A percentile compares a stretch with the other conserved stretches of the same genome.
These are phyloP conservation scores for Philaethria dido DNA, from an alignment of 2,888 invertebrate genomes.

Conservation along the genomic window DNA sequence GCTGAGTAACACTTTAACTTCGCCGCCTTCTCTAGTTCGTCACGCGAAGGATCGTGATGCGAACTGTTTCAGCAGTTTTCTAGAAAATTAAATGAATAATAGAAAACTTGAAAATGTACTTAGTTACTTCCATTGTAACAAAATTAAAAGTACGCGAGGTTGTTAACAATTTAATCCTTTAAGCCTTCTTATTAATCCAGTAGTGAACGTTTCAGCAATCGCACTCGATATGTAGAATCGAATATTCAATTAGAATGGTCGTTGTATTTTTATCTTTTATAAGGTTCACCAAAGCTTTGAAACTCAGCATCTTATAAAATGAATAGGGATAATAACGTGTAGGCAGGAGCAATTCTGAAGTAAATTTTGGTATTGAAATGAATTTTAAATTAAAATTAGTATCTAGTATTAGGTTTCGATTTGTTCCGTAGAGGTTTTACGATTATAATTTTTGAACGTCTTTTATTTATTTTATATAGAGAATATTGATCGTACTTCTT, in stretches of 20 bases:
- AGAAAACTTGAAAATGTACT: conserved; percentile 25
- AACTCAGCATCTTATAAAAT: neutral
- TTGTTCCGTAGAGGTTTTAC: neutral
- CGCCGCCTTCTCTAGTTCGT: conserved; percentile 43
- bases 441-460: too few relatives aligned
- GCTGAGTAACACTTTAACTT: conserved; percentile 50
- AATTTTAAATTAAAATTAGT: conserved; percentile 1
- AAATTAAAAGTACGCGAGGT: conserved; percentile 20
- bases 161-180: conserved; percentile 28
- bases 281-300: neutral
- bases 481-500: too few relatives aligned
- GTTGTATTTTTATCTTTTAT: neutral
- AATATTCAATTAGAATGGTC: conserved; percentile 10
- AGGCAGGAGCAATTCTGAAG: neutral
- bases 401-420: neutral
- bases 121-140: conserved; percentile 22
- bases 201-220: conserved; percentile 5
- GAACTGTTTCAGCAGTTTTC: conserved; percentile 25
- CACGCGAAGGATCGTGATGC: conserved; percentile 46
- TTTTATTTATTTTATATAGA: too few relatives aligned
- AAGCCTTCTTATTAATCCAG: conserved; percentile 13
- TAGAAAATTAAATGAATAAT: conserved; percentile 33
- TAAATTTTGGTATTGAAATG: conserved; percentile 6
- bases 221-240: conserved; percentile 10
- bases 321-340: neutral